A percentile compares a stretch with the other conserved stretches of the same genome.
These are phyloP conservation scores for Eidolon dupreanum DNA, from an alignment of 2,797 vertebrate species.

Conservation along the genomic window DNA sequence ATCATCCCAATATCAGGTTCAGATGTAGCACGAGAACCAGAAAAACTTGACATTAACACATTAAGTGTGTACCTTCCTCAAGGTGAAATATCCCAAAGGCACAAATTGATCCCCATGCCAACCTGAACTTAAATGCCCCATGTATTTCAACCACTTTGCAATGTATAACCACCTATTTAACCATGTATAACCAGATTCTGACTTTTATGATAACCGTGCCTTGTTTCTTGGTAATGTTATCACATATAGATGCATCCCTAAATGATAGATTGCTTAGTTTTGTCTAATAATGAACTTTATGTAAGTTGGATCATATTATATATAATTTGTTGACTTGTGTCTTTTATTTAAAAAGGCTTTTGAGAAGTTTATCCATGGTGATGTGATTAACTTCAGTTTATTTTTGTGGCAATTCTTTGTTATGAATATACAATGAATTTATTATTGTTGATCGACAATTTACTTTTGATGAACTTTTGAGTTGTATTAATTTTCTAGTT, in stretches of 20 bases:
- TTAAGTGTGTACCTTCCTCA: neutral
- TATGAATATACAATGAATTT: neutral
- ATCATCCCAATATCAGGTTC: neutral
- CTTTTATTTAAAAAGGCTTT: neutral
- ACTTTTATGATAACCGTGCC: neutral
- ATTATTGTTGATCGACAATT: neutral
- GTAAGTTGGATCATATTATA: neutral
- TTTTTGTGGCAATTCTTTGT: neutral
- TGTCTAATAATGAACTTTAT: neutral
- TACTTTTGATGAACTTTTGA: neutral
- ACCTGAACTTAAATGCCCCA: neutral
- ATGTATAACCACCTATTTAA: neutral
- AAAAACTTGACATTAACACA: neutral
- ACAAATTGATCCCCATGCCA: neutral
- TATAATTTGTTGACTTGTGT: neutral
- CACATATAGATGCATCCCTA: neutral
- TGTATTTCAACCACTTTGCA: neutral
- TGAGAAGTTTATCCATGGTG: neutral
- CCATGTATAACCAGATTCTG: neutral
- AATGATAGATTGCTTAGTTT: neutral
- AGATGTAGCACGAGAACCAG: neutral
- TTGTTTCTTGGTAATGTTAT: neutral
- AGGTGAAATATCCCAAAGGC: neutral
- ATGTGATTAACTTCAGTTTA: neutral
- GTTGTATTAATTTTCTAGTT: neutral